Evolutionary conservation across 2,113 vertebrate species (phyloP).

Genomic region (Bufo gargarizans): DNA sequence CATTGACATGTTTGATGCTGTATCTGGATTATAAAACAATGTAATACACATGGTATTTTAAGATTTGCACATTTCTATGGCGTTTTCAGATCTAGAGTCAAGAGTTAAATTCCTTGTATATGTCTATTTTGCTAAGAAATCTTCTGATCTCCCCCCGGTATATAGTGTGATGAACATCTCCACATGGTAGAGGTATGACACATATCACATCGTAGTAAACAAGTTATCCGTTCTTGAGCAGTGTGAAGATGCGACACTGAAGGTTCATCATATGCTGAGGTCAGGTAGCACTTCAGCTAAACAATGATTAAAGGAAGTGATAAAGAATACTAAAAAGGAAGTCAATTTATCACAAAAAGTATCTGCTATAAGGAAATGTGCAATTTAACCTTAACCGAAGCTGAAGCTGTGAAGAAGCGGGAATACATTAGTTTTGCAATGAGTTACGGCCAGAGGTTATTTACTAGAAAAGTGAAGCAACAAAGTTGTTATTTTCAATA

Average conservation of each 20-base stretch:
- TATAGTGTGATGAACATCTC: not conserved
- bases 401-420: not conserved
- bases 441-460: not conserved
- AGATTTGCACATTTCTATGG: not conserved
- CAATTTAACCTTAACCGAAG: not conserved
- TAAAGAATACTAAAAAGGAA: conserved; percentile 8
- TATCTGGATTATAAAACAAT: not conserved
- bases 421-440: conserved; percentile 13
- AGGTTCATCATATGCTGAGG: not conserved
- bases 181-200: not conserved
- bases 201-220: not conserved
- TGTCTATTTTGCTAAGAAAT: not conserved
- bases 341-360: not conserved
- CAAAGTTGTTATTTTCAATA: not conserved
- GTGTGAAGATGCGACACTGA: not conserved
- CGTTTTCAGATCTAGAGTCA: not conserved
- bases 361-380: not conserved
- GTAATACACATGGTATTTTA: not conserved
- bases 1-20: not conserved
- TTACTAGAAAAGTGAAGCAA: not conserved
- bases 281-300: not conserved
- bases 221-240: not conserved
- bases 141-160: not conserved
- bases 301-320: conserved; percentile 16
- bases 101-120: not conserved